Evolutionary conservation across 2,888 invertebrate genomes (phyloP).

Genomic region (Alsophila aescularia): DNA sequence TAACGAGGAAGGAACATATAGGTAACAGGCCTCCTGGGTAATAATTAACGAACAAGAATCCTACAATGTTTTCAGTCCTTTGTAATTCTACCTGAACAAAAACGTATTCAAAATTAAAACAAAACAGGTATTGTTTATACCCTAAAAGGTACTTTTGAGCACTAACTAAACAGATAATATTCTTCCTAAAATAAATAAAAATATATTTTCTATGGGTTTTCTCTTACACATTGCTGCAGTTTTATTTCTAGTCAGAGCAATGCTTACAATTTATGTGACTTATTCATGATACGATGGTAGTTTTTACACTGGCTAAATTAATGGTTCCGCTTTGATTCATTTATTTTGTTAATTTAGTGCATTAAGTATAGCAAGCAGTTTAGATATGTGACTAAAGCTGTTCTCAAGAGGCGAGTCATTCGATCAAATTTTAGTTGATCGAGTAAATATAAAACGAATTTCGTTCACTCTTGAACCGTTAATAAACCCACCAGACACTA

Average conservation of each 20-base stretch:
- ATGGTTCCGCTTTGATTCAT: neutral
- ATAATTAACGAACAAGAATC: constrained; percentile 19
- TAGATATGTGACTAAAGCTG: too few species aligned
- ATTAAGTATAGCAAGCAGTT: too few species aligned
- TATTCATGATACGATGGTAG: neutral
- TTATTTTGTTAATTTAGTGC: too few species aligned
- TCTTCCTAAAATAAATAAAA: constrained; percentile 29
- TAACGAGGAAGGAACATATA: constrained; percentile 12
- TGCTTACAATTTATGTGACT: neutral
- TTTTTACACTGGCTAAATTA: neutral
- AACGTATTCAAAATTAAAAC: constrained; percentile 19
- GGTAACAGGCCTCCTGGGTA: constrained; percentile 24
- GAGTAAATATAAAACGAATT: too few species aligned
- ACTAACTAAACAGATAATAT: constrained; percentile 28
- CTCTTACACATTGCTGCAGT: neutral
- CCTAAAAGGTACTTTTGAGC: constrained; percentile 27
- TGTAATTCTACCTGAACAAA: constrained; percentile 17
- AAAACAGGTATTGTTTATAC: constrained; percentile 19
- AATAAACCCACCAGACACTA: too few species aligned
- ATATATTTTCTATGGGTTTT: constrained; percentile 3
- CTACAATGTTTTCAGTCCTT: constrained; percentile 27
- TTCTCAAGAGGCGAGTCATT: too few species aligned
- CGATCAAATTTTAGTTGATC: too few species aligned
- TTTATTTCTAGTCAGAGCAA: neutral
- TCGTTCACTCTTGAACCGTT: too few species aligned